Evolutionary conservation across 2,797 vertebrate genomes (phyloP).

Genomic region (Spinus pinus): DNA sequence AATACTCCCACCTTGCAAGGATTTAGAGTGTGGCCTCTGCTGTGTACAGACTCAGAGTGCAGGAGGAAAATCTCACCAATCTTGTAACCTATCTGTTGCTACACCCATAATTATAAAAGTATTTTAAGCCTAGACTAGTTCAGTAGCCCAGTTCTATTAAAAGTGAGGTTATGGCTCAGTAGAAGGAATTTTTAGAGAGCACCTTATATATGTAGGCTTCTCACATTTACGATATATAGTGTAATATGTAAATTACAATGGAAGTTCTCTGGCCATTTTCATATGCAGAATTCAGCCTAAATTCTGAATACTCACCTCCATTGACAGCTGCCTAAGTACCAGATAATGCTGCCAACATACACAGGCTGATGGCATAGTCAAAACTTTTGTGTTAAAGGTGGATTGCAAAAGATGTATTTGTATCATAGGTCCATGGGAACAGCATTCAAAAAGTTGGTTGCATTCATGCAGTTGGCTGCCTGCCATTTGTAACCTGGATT

Average conservation of each 20-base stretch:
- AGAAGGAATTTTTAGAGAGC: not conserved
- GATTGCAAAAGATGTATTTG: not conserved
- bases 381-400: not conserved
- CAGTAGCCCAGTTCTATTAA: not conserved
- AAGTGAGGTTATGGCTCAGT: not conserved
- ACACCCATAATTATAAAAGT: not conserved
- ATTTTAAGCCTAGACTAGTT: not conserved
- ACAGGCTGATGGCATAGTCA: not conserved
- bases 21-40: not conserved
- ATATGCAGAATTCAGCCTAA: not conserved
- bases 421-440: not conserved
- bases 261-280: not conserved
- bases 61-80: not conserved
- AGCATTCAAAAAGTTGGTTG: not conserved
- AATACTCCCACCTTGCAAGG: not conserved
- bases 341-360: not conserved
- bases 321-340: not conserved
- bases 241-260: not conserved
- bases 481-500: not conserved
- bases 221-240: rapidly evolving
- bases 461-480: not conserved
- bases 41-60: not conserved
- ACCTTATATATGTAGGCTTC: not conserved
- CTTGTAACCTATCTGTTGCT: not conserved
- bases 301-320: not conserved